Evolutionary conservation across 1,140 invertebrate species (phyloP).

Genomic region (Littorina saxatilis): DNA sequence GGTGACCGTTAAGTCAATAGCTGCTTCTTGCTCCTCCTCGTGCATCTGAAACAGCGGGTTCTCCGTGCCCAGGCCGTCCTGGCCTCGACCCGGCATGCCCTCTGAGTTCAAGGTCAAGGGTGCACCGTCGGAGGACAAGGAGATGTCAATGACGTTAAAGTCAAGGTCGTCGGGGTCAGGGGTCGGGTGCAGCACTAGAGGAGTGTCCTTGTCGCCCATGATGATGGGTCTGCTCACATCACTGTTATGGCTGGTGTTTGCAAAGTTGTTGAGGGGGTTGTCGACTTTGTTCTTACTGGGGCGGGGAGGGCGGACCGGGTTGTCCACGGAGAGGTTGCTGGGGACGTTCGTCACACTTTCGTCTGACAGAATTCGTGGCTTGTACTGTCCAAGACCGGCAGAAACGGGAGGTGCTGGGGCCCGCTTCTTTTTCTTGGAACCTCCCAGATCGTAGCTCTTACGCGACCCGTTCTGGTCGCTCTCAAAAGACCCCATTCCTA

Average conservation of each 20-base stretch:
- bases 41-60: constrained; percentile 24
- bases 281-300: neutral
- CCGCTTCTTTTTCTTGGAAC: constrained; percentile 25
- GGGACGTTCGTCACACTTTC: neutral
- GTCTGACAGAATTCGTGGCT: constrained; percentile 40
- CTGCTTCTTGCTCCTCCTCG: neutral
- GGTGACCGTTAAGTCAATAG: neutral
- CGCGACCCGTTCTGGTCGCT: constrained; percentile 41
- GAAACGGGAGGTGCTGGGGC: neutral
- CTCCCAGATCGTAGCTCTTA: constrained; percentile 22
- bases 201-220: constrained; percentile 43
- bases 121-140: constrained; percentile 11
- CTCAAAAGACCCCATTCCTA: constrained; percentile 3
- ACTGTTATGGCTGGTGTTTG: neutral
- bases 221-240: constrained; percentile 21
- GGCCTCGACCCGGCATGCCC: neutral
- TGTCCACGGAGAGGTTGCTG: neutral
- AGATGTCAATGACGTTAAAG: neutral
- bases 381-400: constrained; percentile 40
- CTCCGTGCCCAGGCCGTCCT: neutral
- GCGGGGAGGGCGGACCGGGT: neutral
- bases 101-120: constrained; percentile 9
- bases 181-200: constrained; percentile 34
- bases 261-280: neutral
- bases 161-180: neutral